These are phyloP conservation scores for Melanophora roralis DNA, from an alignment of 2,888 invertebrate genomes.

Conservation along the genomic window DNA sequence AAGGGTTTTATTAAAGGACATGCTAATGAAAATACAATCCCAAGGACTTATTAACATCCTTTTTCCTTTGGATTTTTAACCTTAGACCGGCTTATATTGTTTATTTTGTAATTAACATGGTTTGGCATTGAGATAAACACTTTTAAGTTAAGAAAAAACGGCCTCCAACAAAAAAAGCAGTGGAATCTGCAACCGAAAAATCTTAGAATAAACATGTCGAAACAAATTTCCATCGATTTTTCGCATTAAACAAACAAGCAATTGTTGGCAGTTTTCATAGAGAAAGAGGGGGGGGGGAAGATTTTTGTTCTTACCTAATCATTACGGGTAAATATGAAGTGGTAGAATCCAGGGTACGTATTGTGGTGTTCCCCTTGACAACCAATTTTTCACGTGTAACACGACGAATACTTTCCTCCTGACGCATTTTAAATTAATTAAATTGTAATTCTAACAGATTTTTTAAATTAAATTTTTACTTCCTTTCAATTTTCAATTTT, in stretches of 20 bases:
- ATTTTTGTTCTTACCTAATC: constrained; percentile 69
- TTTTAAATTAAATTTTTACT: constrained; percentile 18
- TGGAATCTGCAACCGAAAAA: too few relatives aligned
- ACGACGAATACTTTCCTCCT: constrained; percentile 76
- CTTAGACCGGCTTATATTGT: background rate
- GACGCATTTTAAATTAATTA: constrained; percentile 67
- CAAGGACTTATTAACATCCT: background rate
- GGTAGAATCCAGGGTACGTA: constrained; percentile 76
- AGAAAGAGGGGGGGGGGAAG: background rate
- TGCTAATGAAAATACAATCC: too few relatives aligned
- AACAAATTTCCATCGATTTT: constrained; percentile 53
- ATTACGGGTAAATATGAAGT: constrained; percentile 76
- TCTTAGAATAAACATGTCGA: constrained; percentile 14
- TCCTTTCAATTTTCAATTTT: background rate
- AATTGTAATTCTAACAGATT: constrained; percentile 49
- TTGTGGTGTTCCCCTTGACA: constrained; percentile 76
- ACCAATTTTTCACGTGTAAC: constrained; percentile 77
- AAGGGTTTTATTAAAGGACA: too few relatives aligned
- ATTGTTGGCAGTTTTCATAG: too few relatives aligned
- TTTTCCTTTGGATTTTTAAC: background rate
- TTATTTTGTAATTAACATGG: background rate
- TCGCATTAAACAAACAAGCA: background rate
- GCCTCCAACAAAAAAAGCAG: too few relatives aligned
- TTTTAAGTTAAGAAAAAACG: background rate
- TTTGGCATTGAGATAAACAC: constrained; percentile 7